These are phyloP conservation scores for Trachurus trachurus DNA, from an alignment of 2,797 vertebrate species.

Conservation along the genomic window DNA sequence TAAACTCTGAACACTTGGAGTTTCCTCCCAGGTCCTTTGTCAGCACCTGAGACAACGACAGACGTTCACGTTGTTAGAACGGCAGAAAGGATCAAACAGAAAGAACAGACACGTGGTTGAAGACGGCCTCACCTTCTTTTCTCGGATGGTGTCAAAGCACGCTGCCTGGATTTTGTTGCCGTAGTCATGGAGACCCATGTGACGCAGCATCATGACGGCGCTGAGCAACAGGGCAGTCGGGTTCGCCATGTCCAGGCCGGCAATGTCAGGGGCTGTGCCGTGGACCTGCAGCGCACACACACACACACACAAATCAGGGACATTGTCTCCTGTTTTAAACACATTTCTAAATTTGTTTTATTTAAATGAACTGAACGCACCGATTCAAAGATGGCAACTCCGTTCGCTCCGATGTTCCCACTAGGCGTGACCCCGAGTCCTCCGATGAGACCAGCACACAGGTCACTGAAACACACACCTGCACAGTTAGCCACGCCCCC, in stretches of 20 bases:
- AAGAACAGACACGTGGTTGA: no score
- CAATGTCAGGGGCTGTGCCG: constrained; percentile 96
- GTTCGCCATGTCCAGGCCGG: constrained; percentile 95
- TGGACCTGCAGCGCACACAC: constrained; percentile 86
- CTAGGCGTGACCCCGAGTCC: constrained; percentile 98
- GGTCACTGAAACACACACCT: constrained; percentile 85
- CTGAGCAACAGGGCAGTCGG: constrained; percentile 96
- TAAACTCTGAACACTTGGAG: constrained; percentile 95
- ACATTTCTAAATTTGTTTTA: no score
- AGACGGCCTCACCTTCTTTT: constrained; percentile 87
- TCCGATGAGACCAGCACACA: constrained; percentile 96
- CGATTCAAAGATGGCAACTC: constrained; percentile 96
- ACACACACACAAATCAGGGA: neutral
- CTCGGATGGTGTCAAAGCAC: constrained; percentile 93
- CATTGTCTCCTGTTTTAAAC: no score
- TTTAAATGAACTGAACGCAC: constrained; percentile 70
- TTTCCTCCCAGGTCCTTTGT: constrained; percentile 96
- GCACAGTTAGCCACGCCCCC: neutral
- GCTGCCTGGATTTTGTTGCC: constrained; percentile 90
- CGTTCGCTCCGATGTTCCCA: constrained; percentile 96
- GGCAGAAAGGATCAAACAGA: no score
- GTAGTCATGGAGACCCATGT: constrained; percentile 91
- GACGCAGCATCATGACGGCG: constrained; percentile 95
- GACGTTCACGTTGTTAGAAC: neutral
- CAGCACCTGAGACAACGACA: constrained; percentile 82